Evolutionary conservation across 2,113 vertebrate species (phyloP).

Genomic region (cat (Felis catus)): DNA sequence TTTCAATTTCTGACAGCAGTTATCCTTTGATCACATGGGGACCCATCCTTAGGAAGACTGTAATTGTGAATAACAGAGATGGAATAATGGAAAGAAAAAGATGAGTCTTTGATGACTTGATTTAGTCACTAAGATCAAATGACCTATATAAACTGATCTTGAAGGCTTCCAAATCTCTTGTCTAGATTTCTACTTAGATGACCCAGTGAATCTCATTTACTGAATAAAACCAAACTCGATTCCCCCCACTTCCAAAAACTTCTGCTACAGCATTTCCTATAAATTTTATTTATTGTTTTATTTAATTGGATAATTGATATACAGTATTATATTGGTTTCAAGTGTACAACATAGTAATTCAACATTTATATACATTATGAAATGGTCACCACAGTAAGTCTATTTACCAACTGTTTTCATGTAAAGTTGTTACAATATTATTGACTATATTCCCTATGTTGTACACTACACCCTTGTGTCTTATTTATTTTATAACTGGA

Average conservation of each 20-base stretch:
- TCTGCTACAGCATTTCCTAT: neutral
- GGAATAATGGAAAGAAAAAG: neutral
- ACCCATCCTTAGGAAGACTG: neutral
- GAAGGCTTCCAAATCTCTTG: neutral
- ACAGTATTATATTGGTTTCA: neutral
- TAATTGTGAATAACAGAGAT: neutral
- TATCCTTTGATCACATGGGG: neutral
- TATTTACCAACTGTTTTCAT: neutral
- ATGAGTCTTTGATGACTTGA: neutral
- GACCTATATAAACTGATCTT: neutral
- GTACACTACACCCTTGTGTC: neutral
- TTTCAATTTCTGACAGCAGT: neutral
- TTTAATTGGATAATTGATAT: neutral
- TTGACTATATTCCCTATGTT: neutral
- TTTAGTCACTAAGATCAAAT: neutral
- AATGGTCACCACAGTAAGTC: neutral
- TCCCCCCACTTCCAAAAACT: neutral
- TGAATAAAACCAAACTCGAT: neutral
- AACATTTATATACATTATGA: neutral
- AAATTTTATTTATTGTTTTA: neutral
- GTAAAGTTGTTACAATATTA: neutral
- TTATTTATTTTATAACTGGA: neutral
- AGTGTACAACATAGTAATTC: neutral
- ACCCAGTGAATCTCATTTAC: neutral
- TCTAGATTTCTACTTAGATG: neutral